phyloP scores from a whole-genome alignment of 2,113 vertebrate species.

The Crypturellus undulatus region DNA sequence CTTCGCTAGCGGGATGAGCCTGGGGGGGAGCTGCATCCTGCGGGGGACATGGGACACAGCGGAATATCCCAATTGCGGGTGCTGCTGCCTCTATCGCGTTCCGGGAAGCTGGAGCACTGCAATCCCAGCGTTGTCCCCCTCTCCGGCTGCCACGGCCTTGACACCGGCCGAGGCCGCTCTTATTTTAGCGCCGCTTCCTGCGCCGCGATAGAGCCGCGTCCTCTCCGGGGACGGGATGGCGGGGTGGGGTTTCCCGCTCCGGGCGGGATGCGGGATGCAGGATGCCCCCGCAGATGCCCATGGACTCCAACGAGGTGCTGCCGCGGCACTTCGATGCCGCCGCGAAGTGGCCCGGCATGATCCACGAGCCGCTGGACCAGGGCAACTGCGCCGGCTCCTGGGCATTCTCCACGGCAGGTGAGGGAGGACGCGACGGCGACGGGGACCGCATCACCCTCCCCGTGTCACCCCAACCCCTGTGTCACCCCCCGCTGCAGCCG shows the following conservation, averaged over 20 bases:
- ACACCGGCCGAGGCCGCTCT: not conserved
- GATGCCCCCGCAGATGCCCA: slow-evolving; percentile 81
- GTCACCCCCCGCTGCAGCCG: slow-evolving; percentile 74
- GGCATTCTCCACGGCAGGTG: slow-evolving; percentile 97
- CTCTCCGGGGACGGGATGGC: not conserved
- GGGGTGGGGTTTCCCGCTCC: fast-evolving
- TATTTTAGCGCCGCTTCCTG: slow-evolving; percentile 40
- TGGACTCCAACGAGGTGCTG: slow-evolving; percentile 83
- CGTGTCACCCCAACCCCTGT: fast-evolving
- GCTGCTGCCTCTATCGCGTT: not conserved
- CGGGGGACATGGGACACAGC: too few relatives aligned
- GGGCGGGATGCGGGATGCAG: not conserved
- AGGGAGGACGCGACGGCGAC: not conserved
- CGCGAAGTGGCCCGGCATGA: slow-evolving; percentile 92
- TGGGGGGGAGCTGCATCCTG: too few relatives aligned
- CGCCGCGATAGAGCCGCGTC: not conserved
- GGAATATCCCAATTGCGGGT: not conserved
- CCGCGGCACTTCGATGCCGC: slow-evolving; percentile 88
- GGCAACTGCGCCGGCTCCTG: slow-evolving; percentile 97
- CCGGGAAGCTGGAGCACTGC: not conserved
- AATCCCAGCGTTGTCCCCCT: not conserved
- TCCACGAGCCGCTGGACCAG: slow-evolving; percentile 94
- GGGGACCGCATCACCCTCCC: too few relatives aligned
- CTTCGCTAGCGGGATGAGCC: not conserved
- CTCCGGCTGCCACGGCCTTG: fast-evolving